Percentiles rank a stretch among this genome's conserved stretches.
Evolutionary conservation across 2,113 vertebrate genomes (phyloP).

Genomic region (Notarius lentiginosus): DNA sequence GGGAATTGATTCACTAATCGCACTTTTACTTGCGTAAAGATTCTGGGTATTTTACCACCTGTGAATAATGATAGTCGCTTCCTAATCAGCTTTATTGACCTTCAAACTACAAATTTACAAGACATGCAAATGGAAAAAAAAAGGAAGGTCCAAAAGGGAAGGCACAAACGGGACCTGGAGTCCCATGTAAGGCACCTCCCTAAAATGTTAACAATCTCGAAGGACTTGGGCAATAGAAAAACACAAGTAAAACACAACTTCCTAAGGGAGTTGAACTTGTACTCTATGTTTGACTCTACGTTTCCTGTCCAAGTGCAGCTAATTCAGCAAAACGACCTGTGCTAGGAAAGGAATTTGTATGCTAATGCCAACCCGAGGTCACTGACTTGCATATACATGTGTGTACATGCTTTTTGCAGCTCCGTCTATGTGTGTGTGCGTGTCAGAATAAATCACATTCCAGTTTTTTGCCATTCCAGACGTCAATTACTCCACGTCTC

Average conservation of each 20-base stretch:
- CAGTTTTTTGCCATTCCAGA: slow-evolving; percentile 19
- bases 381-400: slow-evolving; percentile 2
- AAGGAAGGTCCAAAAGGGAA: too few species aligned
- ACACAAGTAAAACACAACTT: too few species aligned
- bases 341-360: not conserved
- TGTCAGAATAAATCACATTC: slow-evolving; percentile 5
- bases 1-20: not conserved
- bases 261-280: not conserved
- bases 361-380: not conserved
- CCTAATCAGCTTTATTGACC: not conserved
- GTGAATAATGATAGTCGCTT: not conserved
- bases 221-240: too few species aligned
- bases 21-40: not conserved
- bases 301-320: slow-evolving; percentile 1
- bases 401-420: not conserved
- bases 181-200: too few species aligned
- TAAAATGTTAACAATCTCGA: too few species aligned
- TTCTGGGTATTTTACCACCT: not conserved
- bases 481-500: slow-evolving; percentile 17
- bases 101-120: too few species aligned
- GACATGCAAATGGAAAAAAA: too few species aligned
- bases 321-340: not conserved
- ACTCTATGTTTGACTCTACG: not conserved
- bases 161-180: too few species aligned
- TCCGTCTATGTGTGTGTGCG: slow-evolving; percentile 1